Evolutionary conservation across 1,140 invertebrate species (phyloP), one percentile per base, ranked within the genome.

Genomic region (Antheraea pernyi): DNA sequence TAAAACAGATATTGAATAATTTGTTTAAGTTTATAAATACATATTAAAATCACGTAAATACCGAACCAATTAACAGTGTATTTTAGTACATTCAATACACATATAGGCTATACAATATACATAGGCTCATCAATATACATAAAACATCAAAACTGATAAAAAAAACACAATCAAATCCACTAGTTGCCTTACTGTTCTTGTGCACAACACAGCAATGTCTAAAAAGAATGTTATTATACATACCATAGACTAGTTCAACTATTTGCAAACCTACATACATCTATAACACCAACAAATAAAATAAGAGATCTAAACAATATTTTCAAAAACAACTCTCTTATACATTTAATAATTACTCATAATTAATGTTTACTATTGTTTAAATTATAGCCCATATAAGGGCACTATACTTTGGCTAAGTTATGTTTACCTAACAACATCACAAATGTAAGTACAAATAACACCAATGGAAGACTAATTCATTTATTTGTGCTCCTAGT

Each of bases 361-460:
- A 9, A 18, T 59, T 9, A n/a, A n/a, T n/a, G n/a, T 60, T 19
- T 19, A 60, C 59, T 19, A 60, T 7, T 22, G 19, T 19, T 19
- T 19, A 9, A 53, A 13, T 53, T 61, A 22, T 61, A 22, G 59
- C 59, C 59, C 59, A 22, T 18, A 61, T 61, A 61, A 61, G 59
- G 22, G 59, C 59, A 61, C 59, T 61, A 61, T 22, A 30, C 22
- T 22, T 60, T 19, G 19, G 59, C 19, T n/a, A 63, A 37, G n/a
- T 63, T 37, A 37, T 36, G 7, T 63, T 37, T 10, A 36, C 22
- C 8, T 63, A 36, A 11, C 39, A 63, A 60, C 59, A 60, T 10
- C 9, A 60, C 59, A 60, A 60, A 63, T 16, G 7, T 63, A 63
- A 63, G 61, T 36, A 63, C 61, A 63, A 13, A 63, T 61, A 22